Evolutionary conservation across 23 tunicate species (phyloP), one percentile per base, ranked within the genome.

Genomic region (Ciona savignyi): DNA sequence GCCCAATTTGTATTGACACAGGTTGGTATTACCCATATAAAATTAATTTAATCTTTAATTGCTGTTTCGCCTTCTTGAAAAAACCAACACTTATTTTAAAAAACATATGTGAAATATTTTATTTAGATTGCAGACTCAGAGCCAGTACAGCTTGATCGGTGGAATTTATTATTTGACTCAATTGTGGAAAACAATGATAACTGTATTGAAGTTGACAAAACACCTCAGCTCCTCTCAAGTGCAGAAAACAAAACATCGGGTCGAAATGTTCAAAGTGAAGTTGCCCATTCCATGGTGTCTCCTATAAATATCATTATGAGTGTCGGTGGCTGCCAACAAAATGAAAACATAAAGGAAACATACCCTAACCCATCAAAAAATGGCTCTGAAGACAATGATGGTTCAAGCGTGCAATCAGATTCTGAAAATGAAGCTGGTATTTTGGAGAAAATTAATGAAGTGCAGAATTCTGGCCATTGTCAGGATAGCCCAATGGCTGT

Each of bases 151-250:
- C 29, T 94, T 32, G 99, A 94, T 62, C 78, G 99, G 25, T 94
- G 99, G 99, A 94, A 82, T 70, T 34, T 94, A 11, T 60, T 71
- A 25, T 77, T 94, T 71, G 89, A 79, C 66, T 81, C 98, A 24
- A 25, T 11, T 34, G 35, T 23, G 9, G 35, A 24, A 62, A 72
- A 3, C 34, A 65, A 25, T 26, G 23, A 3, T 60, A 11, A 62
- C 27, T 51, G 21, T 67, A 81, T 24, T 21, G 65, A 20, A 2
- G 22, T 6, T 51, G 42, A 60, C 29, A 30, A 19, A 34, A 15
- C 74, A 25, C 84, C 83, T 1, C 69, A 72, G 23, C 29, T 78
- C 4, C 70, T 85, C 0, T 78, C 91, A 2, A 71, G 73, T 33
- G 91, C 83, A 22, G 84, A 6, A 42, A 42, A 42, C 15, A 42